A percentile compares a stretch with the other conserved stretches of the same genome.
Evolutionary conservation across 2,113 vertebrate species (phyloP).

Genomic region (Ranitomeya variabilis): DNA sequence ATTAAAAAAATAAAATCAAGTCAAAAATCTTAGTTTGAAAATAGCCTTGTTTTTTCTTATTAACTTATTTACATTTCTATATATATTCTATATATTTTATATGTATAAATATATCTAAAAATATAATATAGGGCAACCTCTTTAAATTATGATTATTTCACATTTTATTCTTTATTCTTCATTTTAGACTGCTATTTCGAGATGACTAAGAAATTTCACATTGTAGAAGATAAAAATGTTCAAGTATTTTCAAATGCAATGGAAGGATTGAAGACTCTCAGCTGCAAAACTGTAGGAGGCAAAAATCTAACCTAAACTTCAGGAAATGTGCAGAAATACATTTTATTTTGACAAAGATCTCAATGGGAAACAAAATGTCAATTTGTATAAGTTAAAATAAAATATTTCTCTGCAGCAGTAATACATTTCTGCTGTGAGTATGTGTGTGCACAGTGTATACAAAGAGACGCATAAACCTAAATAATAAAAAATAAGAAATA

Average conservation of each 20-base stretch:
- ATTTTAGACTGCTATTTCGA: neutral
- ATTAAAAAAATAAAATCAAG: no score
- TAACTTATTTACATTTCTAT: no score
- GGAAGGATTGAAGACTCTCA: neutral
- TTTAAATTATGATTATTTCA: neutral
- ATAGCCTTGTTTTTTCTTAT: no score
- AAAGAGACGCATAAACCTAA: neutral
- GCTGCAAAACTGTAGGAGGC: slow-evolving; percentile 4
- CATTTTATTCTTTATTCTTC: neutral
- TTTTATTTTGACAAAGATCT: slow-evolving; percentile 12
- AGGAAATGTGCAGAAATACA: neutral
- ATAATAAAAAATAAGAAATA: neutral
- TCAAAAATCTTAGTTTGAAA: no score
- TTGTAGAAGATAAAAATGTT: slow-evolving; percentile 2
- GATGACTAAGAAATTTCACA: neutral
- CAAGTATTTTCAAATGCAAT: neutral
- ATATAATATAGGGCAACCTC: no score
- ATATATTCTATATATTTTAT: no score
- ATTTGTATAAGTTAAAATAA: slow-evolving; percentile 30
- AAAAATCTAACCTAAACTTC: neutral
- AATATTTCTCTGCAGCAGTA: slow-evolving; percentile 1
- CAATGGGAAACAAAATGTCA: neutral
- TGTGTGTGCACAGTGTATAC: slow-evolving; percentile 20
- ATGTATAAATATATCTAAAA: no score
- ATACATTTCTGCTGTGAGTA: neutral